Evolutionary conservation across 2,888 invertebrate species (phyloP), one percentile per base, ranked within the genome.

Genomic region (Clusia tigrina): DNA sequence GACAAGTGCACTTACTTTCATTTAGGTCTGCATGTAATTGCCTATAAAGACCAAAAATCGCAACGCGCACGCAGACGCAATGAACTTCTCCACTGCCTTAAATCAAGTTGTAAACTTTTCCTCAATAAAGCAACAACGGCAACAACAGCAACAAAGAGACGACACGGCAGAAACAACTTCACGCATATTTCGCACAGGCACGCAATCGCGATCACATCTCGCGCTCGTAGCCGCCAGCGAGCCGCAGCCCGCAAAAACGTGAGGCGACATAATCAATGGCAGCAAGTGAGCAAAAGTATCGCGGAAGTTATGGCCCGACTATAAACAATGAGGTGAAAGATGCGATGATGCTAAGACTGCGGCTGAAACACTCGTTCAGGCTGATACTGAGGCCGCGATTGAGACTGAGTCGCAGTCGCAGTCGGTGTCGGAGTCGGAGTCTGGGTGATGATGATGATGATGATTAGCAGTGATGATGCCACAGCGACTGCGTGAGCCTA

Each of bases 241-340:
- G n/a, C n/a, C n/a, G n/a, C n/a, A n/a, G n/a, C n/a, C n/a, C n/a
- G n/a, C n/a, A n/a, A n/a, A n/a, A n/a, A n/a, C n/a, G n/a, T n/a
- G n/a, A n/a, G n/a, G n/a, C n/a, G n/a, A n/a, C n/a, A n/a, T n/a
- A n/a, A n/a, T n/a, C n/a, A n/a, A n/a, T n/a, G n/a, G 5, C n/a
- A 15, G 25, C 25, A 38, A 54, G 24, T 60, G 54, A 20, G 15
- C 32, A 55, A 22, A 51, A 37, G 9, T n/a, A 55, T 46, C 26
- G 23, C 42, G 42, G 42, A 6, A 42, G 42, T n/a, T 15, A 42
- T 42, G 42, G 42, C 42, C 12, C 9, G 12, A 6, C 42, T 9
- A 32, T n/a, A n/a, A n/a, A 12, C 32, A 32, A 12, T 12, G 32
- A 32, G 12, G 32, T 32, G 32, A 32, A 32, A 32, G 32, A 32